Percentiles rank a stretch among this genome's conserved stretches.
Evolutionary conservation across 2,113 vertebrate genomes (phyloP).

Genomic region (Rhegmatorhina hoffmannsi): DNA sequence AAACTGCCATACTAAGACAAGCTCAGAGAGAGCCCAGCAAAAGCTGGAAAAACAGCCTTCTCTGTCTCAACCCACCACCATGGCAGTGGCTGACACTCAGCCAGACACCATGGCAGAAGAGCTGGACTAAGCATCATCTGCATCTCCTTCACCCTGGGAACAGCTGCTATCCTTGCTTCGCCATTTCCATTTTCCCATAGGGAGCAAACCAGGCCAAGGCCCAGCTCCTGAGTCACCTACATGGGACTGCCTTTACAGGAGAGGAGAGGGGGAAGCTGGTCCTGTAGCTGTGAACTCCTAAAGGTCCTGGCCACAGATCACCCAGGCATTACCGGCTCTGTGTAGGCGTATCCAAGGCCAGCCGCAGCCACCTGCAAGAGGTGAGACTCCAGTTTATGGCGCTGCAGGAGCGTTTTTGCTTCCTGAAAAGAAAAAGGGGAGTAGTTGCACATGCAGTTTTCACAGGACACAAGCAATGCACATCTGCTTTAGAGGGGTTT

Average conservation of each 20-base stretch:
- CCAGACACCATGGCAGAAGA: not conserved
- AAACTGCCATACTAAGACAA: rapidly evolving
- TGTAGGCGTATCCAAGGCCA: conserved; percentile 82
- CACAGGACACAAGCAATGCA: not conserved
- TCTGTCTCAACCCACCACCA: not conserved
- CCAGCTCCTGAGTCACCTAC: not conserved
- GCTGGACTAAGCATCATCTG: not conserved
- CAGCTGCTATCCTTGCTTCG: not conserved
- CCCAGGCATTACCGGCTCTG: conserved; percentile 80
- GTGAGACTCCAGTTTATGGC: conserved; percentile 86
- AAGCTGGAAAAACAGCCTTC: not conserved
- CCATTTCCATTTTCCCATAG: rapidly evolving
- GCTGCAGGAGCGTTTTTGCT: conserved; percentile 77
- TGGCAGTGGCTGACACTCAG: not conserved
- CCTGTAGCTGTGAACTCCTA: not conserved
- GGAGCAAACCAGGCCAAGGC: not conserved
- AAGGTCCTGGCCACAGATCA: not conserved
- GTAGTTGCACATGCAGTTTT: not conserved
- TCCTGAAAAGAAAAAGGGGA: conserved; percentile 70
- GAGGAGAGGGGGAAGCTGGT: not conserved
- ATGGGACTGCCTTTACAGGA: rapidly evolving
- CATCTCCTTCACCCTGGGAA: not conserved
- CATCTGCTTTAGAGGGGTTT: not conserved
- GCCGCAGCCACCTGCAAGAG: conserved; percentile 82
- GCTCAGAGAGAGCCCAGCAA: no score